phyloP scores from a whole-genome alignment of 2,888 invertebrate species.

The Phaedon cochleariae region DNA sequence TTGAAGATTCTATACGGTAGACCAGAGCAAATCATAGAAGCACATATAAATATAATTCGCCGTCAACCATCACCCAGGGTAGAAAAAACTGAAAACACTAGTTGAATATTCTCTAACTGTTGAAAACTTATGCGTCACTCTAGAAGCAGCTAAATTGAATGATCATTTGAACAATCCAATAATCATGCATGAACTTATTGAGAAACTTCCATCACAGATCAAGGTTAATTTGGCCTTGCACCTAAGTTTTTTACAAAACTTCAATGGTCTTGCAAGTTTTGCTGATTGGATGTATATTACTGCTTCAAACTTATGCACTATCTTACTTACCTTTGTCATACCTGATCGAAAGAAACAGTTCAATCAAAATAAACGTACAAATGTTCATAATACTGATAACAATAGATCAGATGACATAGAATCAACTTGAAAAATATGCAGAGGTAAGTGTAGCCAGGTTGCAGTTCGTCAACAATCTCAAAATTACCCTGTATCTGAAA shows the following conservation, averaged over 20 bases:
- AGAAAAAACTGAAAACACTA: constrained; percentile 18
- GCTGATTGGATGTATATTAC: constrained; percentile 8
- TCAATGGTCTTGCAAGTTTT: constrained; percentile 8
- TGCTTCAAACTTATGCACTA: not conserved
- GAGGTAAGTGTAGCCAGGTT: not conserved
- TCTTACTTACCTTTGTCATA: not conserved
- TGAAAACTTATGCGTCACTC: constrained; percentile 18
- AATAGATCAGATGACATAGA: not conserved
- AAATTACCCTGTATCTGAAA: not conserved
- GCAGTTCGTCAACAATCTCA: constrained; percentile 1
- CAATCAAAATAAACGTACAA: no score
- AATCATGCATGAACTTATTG: constrained; percentile 14
- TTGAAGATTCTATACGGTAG: constrained; percentile 20
- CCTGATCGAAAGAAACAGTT: not conserved
- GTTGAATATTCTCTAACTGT: constrained; percentile 24
- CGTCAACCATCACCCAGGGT: constrained; percentile 16
- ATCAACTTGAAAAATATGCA: not conserved
- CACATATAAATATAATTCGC: constrained; percentile 19
- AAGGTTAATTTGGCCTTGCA: constrained; percentile 21
- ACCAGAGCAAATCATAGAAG: constrained; percentile 25
- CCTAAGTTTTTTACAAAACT: constrained; percentile 1
- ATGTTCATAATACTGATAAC: no score
- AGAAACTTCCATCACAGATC: constrained; percentile 16
- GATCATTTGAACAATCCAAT: constrained; percentile 13
- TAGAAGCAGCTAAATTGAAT: constrained; percentile 5